Conservation (phyloP, 1,140 invertebrate species). For the Zaprionus ornatus region DNA sequence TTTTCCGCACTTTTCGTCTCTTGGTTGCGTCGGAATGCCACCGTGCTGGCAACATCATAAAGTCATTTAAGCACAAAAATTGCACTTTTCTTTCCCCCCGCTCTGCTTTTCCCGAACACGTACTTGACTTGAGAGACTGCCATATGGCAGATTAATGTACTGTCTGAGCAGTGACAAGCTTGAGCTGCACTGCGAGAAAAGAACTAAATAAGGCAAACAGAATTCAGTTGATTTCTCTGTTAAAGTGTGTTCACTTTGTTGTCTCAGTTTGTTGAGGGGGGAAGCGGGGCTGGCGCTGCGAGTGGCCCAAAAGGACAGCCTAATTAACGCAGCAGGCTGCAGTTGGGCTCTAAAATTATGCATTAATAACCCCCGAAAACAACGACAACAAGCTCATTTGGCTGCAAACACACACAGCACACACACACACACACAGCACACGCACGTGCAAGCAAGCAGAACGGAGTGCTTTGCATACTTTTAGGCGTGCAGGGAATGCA, state of each 20-base stretch:
- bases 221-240: not conserved
- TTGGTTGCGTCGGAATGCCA: constrained; percentile 21
- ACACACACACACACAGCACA: constrained; percentile 11
- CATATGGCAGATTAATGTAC: not conserved
- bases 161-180: not conserved
- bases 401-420: constrained; percentile 24
- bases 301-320: constrained; percentile 54
- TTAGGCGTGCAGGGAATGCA: constrained; percentile 34
- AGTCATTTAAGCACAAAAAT: constrained; percentile 82
- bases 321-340: constrained; percentile 59
- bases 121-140: constrained; percentile 13
- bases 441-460: too few relatives aligned
- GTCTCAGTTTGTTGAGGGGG: not conserved
- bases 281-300: not conserved
- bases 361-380: constrained; percentile 70
- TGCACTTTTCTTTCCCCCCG: constrained; percentile 72
- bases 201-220: not conserved
- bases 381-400: constrained; percentile 60
- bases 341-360: constrained; percentile 56
- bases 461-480: constrained; percentile 52
- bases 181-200: not conserved
- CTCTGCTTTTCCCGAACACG: constrained; percentile 53
- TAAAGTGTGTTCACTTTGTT: not conserved
- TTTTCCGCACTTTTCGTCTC: constrained; percentile 2
- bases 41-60: constrained; percentile 63